phyloP scores from a whole-genome alignment of 2,113 vertebrate genomes.

The Pungitius pungitius region DNA sequence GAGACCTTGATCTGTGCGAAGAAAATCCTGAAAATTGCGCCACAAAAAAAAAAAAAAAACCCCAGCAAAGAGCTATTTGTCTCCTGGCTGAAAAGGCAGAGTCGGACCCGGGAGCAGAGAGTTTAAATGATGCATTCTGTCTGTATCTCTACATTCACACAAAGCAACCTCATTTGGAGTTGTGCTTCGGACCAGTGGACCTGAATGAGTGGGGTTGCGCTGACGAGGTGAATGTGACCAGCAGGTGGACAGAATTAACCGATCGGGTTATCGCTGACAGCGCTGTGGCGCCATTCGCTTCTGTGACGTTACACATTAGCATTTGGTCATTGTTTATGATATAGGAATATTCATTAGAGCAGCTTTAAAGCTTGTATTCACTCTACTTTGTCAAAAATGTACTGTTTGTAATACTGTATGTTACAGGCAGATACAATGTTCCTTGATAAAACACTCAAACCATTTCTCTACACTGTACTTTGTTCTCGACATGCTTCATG shows the following conservation, averaged over 20 bases:
- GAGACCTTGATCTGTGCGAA: not conserved
- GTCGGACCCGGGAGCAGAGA: not conserved
- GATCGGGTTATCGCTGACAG: too few relatives aligned
- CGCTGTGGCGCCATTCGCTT: too few relatives aligned
- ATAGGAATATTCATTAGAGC: not conserved
- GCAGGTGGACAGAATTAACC: too few relatives aligned
- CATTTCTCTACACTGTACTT: not conserved
- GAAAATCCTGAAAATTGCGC: too few relatives aligned
- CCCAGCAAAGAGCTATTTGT: not conserved
- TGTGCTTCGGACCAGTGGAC: not conserved
- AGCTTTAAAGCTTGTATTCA: not conserved
- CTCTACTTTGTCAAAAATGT: not conserved
- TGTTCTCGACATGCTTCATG: not conserved
- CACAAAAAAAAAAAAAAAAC: not conserved
- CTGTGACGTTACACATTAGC: not conserved
- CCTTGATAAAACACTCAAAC: not conserved
- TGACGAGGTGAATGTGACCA: too few relatives aligned
- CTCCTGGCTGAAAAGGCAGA: not conserved
- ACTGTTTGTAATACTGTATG: not conserved
- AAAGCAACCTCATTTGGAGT: not conserved
- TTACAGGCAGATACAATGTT: not conserved
- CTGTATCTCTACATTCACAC: not conserved
- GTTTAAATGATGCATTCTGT: not conserved
- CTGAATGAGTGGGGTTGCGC: too few relatives aligned
- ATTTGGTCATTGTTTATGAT: not conserved